Percentiles rank a stretch among this genome's conserved stretches.
Evolutionary conservation across 2,113 vertebrate species (phyloP).

Genomic region (Phaethornis superciliosus): DNA sequence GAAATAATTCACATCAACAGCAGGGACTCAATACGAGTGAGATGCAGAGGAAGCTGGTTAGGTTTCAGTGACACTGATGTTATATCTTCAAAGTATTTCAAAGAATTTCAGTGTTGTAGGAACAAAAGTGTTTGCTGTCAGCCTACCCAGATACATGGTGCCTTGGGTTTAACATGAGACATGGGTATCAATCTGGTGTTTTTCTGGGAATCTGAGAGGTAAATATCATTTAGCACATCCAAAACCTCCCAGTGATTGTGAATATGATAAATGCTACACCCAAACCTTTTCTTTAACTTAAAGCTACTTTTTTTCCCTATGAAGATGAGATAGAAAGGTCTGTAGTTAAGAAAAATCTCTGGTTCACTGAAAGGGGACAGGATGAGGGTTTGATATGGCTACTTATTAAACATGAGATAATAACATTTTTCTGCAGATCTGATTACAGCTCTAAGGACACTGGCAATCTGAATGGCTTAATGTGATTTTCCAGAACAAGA

Average conservation of each 20-base stretch:
- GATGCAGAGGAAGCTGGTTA: not conserved
- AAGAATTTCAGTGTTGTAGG: not conserved
- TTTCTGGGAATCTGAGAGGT: not conserved
- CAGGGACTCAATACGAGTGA: accelerated
- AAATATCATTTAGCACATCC: not conserved
- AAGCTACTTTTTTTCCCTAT: not conserved
- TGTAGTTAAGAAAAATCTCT: not conserved
- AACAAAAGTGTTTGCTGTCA: accelerated
- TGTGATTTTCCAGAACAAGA: constrained; percentile 30
- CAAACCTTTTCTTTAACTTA: not conserved
- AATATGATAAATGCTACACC: not conserved
- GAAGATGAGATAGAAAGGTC: not conserved
- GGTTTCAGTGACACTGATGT: not conserved
- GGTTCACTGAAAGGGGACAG: not conserved
- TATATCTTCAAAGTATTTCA: not conserved
- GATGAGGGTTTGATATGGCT: not conserved
- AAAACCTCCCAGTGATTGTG: accelerated
- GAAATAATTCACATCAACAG: not conserved
- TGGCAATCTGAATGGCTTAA: constrained; percentile 8
- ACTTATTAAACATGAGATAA: constrained; percentile 12
- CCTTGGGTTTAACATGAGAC: not conserved
- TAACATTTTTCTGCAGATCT: constrained; percentile 25
- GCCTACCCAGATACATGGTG: accelerated
- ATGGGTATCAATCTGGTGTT: accelerated
- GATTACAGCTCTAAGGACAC: not conserved